These are phyloP conservation scores for Cervus canadensis DNA, from an alignment of 2,113 vertebrate genomes.

Conservation along the genomic window DNA sequence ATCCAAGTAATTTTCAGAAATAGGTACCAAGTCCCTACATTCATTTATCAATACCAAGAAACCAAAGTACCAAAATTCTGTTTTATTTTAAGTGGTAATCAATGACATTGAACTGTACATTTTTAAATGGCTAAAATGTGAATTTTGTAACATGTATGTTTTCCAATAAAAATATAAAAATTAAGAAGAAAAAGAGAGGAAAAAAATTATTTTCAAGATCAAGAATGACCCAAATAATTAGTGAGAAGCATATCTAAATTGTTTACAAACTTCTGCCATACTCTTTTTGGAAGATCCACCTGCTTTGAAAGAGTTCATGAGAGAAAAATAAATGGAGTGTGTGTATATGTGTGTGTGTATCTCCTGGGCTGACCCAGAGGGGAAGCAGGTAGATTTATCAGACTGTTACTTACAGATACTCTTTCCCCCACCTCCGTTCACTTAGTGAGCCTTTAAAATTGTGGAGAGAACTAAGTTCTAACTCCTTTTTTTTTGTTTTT, in stretches of 20 bases:
- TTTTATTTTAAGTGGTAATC: constrained; percentile 33
- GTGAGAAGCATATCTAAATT: constrained; percentile 41
- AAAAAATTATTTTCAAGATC: constrained; percentile 38
- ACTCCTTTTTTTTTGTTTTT: background rate
- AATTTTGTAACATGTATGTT: too few species aligned
- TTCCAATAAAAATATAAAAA: too few species aligned
- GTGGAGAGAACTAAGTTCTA: background rate
- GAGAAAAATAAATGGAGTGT: constrained; percentile 38
- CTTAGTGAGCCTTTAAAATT: constrained; percentile 16
- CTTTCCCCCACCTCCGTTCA: background rate
- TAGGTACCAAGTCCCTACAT: background rate
- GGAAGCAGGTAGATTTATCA: background rate
- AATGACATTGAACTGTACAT: too few species aligned
- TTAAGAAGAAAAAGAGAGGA: too few species aligned
- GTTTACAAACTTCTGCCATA: background rate
- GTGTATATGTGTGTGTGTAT: background rate
- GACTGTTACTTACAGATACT: background rate
- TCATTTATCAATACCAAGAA: constrained; percentile 19
- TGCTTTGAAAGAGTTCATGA: constrained; percentile 49
- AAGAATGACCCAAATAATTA: constrained; percentile 48
- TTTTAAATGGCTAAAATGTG: too few species aligned
- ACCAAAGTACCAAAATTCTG: background rate
- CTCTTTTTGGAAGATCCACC: background rate
- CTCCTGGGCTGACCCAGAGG: background rate
- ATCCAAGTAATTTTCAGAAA: constrained; percentile 46